Evolutionary conservation across 92 coral and sea anemone species (phyloP).

Genomic region (Palythoa caribaeorum): DNA sequence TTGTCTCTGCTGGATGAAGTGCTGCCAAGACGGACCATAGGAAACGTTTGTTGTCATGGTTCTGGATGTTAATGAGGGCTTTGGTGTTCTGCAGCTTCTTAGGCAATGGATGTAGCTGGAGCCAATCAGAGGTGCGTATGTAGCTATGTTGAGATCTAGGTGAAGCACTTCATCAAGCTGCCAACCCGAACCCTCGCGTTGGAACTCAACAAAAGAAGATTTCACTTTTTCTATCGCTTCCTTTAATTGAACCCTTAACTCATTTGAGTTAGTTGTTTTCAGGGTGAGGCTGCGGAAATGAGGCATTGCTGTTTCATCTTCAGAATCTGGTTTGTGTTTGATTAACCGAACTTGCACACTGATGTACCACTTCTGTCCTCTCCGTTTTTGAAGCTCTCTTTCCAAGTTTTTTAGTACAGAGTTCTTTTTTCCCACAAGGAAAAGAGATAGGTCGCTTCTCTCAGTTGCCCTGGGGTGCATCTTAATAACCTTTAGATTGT

Average conservation of each 20-base stretch:
- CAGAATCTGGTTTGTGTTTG: too few relatives aligned
- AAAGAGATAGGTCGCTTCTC: background rate
- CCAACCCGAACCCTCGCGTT: conserved; percentile 53
- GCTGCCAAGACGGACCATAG: conserved; percentile 62
- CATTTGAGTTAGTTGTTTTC: background rate
- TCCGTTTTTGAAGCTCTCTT: background rate
- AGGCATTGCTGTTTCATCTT: too few relatives aligned
- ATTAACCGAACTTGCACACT: too few relatives aligned
- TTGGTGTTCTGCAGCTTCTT: conserved; percentile 52
- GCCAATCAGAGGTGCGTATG: conserved; percentile 64
- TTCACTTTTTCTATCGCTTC: conserved; percentile 4
- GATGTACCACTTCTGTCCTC: background rate
- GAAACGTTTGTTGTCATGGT: conserved; percentile 53
- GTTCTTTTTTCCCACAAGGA: background rate
- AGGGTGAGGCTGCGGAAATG: too few relatives aligned
- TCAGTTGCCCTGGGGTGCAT: background rate
- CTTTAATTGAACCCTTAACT: background rate
- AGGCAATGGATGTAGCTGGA: conserved; percentile 58
- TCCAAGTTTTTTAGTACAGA: background rate
- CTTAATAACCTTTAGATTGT: background rate
- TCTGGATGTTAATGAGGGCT: conserved; percentile 68
- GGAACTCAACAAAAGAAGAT: conserved; percentile 33
- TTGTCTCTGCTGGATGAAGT: conserved; percentile 46
- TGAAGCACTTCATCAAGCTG: conserved; percentile 45
- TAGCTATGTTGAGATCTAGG: conserved; percentile 37